These are phyloP conservation scores for Trinorchestia longiramus DNA, from an alignment of 1,140 invertebrate genomes.

Conservation along the genomic window DNA sequence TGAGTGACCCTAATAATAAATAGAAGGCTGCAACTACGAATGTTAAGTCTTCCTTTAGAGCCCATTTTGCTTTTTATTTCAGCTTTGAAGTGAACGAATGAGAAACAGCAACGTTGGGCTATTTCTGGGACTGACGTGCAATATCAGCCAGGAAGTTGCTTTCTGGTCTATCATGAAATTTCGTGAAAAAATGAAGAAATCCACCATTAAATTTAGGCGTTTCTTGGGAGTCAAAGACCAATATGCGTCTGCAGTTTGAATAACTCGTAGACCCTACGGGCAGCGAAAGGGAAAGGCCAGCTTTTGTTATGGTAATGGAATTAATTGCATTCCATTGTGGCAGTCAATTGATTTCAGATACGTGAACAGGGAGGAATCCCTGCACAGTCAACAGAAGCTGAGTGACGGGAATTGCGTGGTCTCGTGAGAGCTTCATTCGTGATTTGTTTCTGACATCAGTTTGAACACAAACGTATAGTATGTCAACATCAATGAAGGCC, in stretches of 20 bases:
- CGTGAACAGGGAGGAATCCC: background rate
- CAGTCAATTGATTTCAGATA: slow-evolving; percentile 21
- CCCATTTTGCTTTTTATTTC: background rate
- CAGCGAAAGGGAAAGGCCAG: background rate
- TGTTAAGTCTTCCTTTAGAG: background rate
- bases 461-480: background rate
- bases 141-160: background rate
- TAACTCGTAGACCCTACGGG: background rate
- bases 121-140: background rate
- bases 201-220: background rate
- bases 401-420: background rate
- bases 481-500: background rate
- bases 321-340: slow-evolving; percentile 44
- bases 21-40: background rate
- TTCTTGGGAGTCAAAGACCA: background rate
- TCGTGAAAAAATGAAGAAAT: background rate
- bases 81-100: background rate
- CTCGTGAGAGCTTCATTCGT: background rate
- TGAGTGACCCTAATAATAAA: background rate
- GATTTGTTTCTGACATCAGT: background rate
- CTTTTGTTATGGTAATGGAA: slow-evolving; percentile 36
- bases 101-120: background rate
- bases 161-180: background rate
- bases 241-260: background rate
- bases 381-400: background rate